phyloP scores from a whole-genome alignment of 1,140 invertebrate species.

The Drosophila obscura region DNA sequence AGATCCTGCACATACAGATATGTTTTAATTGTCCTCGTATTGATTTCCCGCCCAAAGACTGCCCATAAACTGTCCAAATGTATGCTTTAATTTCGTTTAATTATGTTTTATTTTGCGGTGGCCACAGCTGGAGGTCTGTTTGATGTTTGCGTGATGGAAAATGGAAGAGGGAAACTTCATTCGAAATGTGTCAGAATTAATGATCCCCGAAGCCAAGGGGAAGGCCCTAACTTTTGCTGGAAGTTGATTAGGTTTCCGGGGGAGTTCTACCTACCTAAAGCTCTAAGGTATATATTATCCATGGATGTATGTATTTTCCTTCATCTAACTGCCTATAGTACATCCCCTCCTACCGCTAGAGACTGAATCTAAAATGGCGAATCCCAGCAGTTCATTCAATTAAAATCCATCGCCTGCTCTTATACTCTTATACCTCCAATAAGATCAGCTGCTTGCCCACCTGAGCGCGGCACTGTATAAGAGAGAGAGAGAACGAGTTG shows the following conservation, averaged over 20 bases:
- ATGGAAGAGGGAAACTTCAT: slow-evolving; percentile 15
- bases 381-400: slow-evolving; percentile 48
- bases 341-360: slow-evolving; percentile 27
- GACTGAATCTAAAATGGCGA: slow-evolving; percentile 73
- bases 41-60: slow-evolving; percentile 47
- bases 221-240: neutral
- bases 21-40: slow-evolving; percentile 52
- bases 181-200: slow-evolving; percentile 49
- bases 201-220: slow-evolving; percentile 19
- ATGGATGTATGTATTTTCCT: neutral
- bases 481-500: slow-evolving; percentile 20
- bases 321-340: neutral
- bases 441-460: slow-evolving; percentile 61
- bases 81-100: slow-evolving; percentile 57
- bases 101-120: slow-evolving; percentile 33
- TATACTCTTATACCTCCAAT: slow-evolving; percentile 63
- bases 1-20: slow-evolving; percentile 41
- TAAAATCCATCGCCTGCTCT: slow-evolving; percentile 35
- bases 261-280: no score
- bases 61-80: slow-evolving; percentile 41
- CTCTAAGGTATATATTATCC: neutral
- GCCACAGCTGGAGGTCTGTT: slow-evolving; percentile 8
- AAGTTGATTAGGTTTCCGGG: neutral
- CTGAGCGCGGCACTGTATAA: slow-evolving; percentile 41
- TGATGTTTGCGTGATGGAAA: slow-evolving; percentile 34